Conservation (phyloP, 2,888 invertebrate genomes). For the Stramonita haemastoma region DNA sequence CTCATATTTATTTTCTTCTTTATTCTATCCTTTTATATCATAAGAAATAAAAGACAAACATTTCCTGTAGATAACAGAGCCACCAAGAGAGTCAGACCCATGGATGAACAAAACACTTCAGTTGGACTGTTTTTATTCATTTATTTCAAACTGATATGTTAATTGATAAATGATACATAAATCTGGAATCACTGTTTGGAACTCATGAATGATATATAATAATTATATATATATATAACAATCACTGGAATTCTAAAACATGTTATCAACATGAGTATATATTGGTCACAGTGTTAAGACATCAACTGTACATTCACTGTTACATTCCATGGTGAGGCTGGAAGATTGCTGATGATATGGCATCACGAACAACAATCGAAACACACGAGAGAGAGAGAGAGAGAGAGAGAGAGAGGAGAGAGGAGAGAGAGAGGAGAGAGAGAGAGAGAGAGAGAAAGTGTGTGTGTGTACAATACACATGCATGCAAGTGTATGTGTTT, state of each 20-base stretch:
- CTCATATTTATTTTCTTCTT: no score
- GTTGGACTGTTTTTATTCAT: neutral
- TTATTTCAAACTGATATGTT: constrained; percentile 23
- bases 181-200: neutral
- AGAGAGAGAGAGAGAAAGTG: neutral
- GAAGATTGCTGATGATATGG: neutral
- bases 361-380: neutral
- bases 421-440: neutral
- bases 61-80: no score
- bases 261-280: constrained; percentile 11
- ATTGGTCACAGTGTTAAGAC: neutral
- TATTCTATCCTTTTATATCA: no score
- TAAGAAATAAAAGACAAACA: no score
- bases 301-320: neutral
- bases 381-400: neutral
- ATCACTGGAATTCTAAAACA: neutral
- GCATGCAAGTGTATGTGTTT: neutral
- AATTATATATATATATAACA: neutral
- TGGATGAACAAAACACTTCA: no score
- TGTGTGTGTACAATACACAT: neutral
- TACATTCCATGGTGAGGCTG: neutral
- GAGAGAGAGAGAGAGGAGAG: neutral
- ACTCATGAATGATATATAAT: neutral
- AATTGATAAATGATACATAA: neutral
- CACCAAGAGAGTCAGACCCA: no score